Evolutionary conservation across 2,797 vertebrate genomes (phyloP), one percentile per base, ranked within the genome.

Genomic region (Hydrophis major): DNA sequence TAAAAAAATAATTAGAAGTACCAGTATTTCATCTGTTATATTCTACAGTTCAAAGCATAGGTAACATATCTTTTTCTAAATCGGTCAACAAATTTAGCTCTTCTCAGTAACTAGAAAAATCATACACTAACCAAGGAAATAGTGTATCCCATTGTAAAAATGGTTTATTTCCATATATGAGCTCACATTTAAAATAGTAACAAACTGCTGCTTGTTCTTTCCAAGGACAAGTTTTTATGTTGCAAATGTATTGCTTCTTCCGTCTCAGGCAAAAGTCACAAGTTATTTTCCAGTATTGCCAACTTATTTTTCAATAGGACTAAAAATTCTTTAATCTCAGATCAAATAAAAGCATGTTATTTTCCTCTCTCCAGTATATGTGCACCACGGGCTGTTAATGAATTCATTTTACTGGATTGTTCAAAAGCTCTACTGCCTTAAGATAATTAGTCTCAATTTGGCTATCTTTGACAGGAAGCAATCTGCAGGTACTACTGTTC

Each of bases 1-100:
- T 94, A 93, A 94, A 95, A 95, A 63, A 96, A 94, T 93, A 88
- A 89, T 90, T 47, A 42, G 56, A 50, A 4, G 37, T 66, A 87
- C 32, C 28, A 47, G 28, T 37, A 61, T 37, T 90, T 87, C 42
- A 74, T 14, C 18, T 50, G 3, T 60, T 90, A 87, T 4, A 14
- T 18, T 57, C 59, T 18, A 53, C 56, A 42, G 6, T 25, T 59
- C 59, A 27, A 22, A 93, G 16, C 13, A 37, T 42, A 91, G 28
- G 13, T 32, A 32, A 32, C 32, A 1, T 32, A 32, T 32, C 32
- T 32, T 32, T 32, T 32, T 32, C 32, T 32, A 32, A 32, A 37
- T n/a, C 32, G 25, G 78, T 57, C 10, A 18, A 11, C 14, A 42
- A 7, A 63, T 53, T 88, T 59, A 69, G 27, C 28, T 27, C 8